phyloP scores from a whole-genome alignment of 2,797 vertebrate species.

The Synanceia verrucosa region DNA sequence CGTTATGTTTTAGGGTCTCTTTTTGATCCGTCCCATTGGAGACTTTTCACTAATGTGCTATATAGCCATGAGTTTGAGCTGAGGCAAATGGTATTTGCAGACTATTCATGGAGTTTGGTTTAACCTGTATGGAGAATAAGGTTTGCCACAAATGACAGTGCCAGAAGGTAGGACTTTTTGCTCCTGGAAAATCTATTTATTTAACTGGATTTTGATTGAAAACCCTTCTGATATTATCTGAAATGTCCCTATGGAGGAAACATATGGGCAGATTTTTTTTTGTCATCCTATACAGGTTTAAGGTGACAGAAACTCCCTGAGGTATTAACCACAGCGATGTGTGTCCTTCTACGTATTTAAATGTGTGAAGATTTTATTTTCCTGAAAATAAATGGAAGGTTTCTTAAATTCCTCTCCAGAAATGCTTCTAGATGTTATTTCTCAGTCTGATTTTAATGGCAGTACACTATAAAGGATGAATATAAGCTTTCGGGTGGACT shows the following conservation, averaged over 20 bases:
- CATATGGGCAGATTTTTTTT: slow-evolving; percentile 5
- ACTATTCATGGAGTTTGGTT: slow-evolving; percentile 36
- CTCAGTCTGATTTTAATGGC: slow-evolving; percentile 54
- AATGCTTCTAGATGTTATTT: slow-evolving; percentile 70
- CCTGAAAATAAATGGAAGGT: slow-evolving; percentile 14
- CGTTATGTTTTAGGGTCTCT: slow-evolving; percentile 52
- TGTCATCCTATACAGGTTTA: slow-evolving; percentile 3
- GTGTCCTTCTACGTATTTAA: slow-evolving; percentile 16
- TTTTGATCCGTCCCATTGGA: slow-evolving; percentile 53
- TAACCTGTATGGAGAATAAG: slow-evolving; percentile 45
- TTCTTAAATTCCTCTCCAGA: slow-evolving; percentile 49
- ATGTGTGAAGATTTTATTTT: slow-evolving; percentile 52
- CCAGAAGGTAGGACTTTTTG: slow-evolving; percentile 26
- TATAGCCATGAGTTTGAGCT: slow-evolving; percentile 15
- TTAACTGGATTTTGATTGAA: slow-evolving; percentile 22
- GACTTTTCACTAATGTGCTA: slow-evolving; percentile 50
- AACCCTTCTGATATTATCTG: slow-evolving; percentile 19
- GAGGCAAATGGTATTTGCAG: slow-evolving; percentile 63
- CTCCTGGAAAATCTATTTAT: slow-evolving; percentile 42
- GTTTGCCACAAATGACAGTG: slow-evolving; percentile 30
- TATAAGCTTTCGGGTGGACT: slow-evolving; percentile 56
- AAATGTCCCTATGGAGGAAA: slow-evolving; percentile 9
- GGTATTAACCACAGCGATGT: not conserved
- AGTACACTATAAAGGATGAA: slow-evolving; percentile 63
- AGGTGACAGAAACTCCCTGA: slow-evolving; percentile 11